Percentiles rank a stretch among this genome's conserved stretches.
Conservation (phyloP, 2,888 invertebrate genomes). For the Drosophila bunnanda region DNA sequence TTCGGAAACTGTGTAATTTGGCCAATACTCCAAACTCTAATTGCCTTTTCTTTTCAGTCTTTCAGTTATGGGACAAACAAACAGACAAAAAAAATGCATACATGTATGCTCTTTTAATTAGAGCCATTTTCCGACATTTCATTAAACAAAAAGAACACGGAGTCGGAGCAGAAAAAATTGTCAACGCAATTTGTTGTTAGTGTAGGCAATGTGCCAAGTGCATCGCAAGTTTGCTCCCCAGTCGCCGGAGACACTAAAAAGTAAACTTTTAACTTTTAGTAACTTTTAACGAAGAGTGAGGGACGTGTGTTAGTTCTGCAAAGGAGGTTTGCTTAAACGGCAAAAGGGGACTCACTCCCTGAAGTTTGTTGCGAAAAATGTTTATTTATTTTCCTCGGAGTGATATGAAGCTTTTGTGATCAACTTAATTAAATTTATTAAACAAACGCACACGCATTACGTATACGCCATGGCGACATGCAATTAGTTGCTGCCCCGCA, state of each 20-base stretch:
- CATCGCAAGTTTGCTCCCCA: constrained; percentile 39
- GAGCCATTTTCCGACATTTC: constrained; percentile 71
- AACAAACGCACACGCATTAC: constrained; percentile 49
- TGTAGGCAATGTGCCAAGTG: constrained; percentile 67
- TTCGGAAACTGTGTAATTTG: constrained; percentile 38
- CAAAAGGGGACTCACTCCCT: constrained; percentile 5
- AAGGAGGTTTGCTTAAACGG: constrained; percentile 23
- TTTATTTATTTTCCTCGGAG: constrained; percentile 58
- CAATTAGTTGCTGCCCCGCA: constrained; percentile 62
- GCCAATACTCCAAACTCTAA: constrained; percentile 34
- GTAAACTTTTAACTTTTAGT: constrained; percentile 57
- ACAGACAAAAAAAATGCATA: neutral
- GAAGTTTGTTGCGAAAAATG: constrained; percentile 61
- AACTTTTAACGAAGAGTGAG: constrained; percentile 74
- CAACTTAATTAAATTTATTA: constrained; percentile 78
- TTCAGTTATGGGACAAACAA: constrained; percentile 40
- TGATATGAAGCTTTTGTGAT: constrained; percentile 67
- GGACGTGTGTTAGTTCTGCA: neutral
- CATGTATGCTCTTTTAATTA: constrained; percentile 70
- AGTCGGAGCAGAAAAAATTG: constrained; percentile 25
- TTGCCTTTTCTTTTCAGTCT: constrained; percentile 34
- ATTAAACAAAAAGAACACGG: constrained; percentile 29
- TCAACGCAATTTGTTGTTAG: constrained; percentile 34
- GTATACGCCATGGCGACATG: constrained; percentile 54
- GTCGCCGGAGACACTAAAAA: constrained; percentile 45